These are phyloP conservation scores for Octopus bimaculoides DNA, from an alignment of 1,140 invertebrate genomes.

Conservation along the genomic window DNA sequence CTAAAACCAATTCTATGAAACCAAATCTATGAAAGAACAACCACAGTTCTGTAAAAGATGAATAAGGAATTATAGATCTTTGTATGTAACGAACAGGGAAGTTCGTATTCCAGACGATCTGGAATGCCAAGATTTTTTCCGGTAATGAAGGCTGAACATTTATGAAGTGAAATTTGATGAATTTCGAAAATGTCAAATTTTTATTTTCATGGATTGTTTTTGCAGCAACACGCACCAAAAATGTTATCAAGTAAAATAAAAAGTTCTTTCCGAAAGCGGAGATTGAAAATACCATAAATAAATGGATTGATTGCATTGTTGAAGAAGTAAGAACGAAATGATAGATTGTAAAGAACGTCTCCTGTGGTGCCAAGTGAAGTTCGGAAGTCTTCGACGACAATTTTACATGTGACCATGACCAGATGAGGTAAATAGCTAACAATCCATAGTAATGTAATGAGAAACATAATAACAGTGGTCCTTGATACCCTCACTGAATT, in stretches of 20 bases:
- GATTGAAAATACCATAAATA: constrained; percentile 11
- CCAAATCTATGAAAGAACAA: no score
- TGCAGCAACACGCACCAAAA: not conserved
- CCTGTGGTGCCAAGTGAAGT: constrained; percentile 2
- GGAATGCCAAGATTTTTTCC: no score
- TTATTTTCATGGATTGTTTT: not conserved
- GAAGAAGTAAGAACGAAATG: constrained; percentile 10
- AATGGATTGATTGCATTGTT: constrained; percentile 11
- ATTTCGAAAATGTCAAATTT: no score
- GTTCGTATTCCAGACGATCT: no score
- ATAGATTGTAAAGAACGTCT: constrained; percentile 10
- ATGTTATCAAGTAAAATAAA: constrained; percentile 2
- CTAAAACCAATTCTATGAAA: no score
- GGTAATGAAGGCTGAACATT: no score
- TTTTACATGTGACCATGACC: constrained; percentile 5
- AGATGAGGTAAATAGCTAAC: constrained; percentile 10
- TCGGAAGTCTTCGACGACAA: constrained; percentile 2
- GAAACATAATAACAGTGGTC: constrained; percentile 11
- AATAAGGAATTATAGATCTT: no score
- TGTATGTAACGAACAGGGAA: no score
- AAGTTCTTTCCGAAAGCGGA: constrained; percentile 4
- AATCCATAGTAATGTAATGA: constrained; percentile 9
- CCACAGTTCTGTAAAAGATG: no score
- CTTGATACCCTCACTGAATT: constrained; percentile 5
- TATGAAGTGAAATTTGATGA: no score